Evolutionary conservation across 2,888 invertebrate species (phyloP).

Genomic region (Cephus spinipes): DNA sequence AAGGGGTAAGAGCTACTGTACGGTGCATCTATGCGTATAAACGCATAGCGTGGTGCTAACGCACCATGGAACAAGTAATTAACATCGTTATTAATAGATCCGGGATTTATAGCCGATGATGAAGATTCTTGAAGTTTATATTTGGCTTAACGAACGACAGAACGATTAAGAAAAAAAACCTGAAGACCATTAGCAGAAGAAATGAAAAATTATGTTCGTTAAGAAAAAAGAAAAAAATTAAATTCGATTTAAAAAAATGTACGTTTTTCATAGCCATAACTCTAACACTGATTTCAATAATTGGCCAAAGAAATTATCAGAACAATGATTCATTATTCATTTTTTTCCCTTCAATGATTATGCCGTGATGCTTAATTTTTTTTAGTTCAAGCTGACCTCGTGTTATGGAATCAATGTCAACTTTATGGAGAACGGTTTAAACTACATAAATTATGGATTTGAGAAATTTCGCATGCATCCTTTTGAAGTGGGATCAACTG

Average conservation of each 20-base stretch:
- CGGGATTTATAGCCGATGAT: conserved; percentile 6
- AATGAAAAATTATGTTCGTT: background rate
- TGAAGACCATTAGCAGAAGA: background rate
- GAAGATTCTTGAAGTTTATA: background rate
- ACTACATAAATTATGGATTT: background rate
- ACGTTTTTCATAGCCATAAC: background rate
- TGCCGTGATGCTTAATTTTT: background rate
- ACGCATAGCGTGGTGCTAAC: background rate
- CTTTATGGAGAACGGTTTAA: background rate
- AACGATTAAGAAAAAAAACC: background rate
- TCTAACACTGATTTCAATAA: too few species aligned
- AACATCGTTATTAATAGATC: background rate
- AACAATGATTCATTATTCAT: background rate
- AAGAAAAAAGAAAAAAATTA: background rate
- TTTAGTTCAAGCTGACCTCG: background rate
- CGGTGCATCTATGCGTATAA: background rate
- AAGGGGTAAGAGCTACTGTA: background rate
- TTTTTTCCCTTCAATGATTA: background rate
- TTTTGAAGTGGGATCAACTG: background rate
- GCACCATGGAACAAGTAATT: background rate
- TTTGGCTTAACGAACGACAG: background rate
- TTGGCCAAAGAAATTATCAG: background rate
- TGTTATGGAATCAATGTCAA: background rate
- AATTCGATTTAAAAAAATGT: background rate
- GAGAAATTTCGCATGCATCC: background rate